Evolutionary conservation across 2,113 vertebrate genomes (phyloP).

Genomic region (Meles meles): DNA sequence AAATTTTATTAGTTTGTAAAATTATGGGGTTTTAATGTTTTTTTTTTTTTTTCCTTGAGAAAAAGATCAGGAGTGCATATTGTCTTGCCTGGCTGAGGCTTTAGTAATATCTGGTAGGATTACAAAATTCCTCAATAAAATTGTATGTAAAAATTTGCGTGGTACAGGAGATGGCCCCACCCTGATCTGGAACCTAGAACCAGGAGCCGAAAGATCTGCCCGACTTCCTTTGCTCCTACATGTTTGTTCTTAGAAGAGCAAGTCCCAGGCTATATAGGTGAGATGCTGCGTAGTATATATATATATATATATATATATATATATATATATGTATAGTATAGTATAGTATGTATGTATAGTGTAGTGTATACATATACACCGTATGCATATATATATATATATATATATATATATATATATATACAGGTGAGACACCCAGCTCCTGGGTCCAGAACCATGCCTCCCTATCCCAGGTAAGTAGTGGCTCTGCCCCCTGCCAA

Average conservation of each 20-base stretch:
- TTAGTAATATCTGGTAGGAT: neutral
- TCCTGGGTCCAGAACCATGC: neutral
- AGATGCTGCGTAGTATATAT: neutral
- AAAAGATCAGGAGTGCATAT: neutral
- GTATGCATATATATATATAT: no score
- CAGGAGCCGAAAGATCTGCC: neutral
- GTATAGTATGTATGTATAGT: no score
- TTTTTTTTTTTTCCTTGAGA: neutral
- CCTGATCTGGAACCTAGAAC: neutral
- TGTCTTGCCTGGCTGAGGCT: neutral
- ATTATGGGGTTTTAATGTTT: neutral
- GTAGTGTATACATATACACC: no score
- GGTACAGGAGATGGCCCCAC: neutral
- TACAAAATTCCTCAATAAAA: neutral
- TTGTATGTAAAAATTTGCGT: neutral
- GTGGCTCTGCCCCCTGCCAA: accelerated
- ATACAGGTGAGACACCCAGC: neutral
- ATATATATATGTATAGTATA: no score
- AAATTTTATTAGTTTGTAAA: neutral
- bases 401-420: no score
- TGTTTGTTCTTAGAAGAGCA: neutral
- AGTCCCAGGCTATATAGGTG: neutral
- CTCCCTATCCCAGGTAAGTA: neutral
- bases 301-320: no score
- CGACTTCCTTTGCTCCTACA: neutral